Evolutionary conservation across 2,797 vertebrate species (phyloP).

Genomic region (Crenichthys baileyi): DNA sequence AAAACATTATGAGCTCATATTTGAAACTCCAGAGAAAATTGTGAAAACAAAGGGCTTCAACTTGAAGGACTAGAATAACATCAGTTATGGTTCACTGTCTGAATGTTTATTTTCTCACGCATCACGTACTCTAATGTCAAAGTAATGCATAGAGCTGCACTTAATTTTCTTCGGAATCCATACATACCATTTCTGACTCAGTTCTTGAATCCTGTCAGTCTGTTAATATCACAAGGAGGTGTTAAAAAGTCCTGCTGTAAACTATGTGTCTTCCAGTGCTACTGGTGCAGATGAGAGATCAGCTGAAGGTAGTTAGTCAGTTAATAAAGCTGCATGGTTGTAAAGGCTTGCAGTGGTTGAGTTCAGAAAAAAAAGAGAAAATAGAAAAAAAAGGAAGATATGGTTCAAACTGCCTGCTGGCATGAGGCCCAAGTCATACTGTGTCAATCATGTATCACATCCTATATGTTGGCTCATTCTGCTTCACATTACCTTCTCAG

Average conservation of each 20-base stretch:
- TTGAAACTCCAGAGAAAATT: background rate
- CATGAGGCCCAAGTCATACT: constrained; percentile 30
- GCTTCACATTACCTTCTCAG: constrained; percentile 47
- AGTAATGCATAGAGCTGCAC: background rate
- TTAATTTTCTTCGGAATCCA: background rate
- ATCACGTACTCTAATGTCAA: background rate
- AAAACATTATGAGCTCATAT: background rate
- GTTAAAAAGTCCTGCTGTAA: too few species aligned
- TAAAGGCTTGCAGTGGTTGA: background rate
- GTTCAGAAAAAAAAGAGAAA: constrained; percentile 13
- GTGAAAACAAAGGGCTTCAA: background rate
- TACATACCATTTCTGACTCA: background rate
- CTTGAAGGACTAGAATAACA: background rate
- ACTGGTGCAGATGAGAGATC: too few species aligned
- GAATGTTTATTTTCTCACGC: background rate
- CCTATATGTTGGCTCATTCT: constrained; percentile 48
- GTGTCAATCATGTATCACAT: constrained; percentile 31
- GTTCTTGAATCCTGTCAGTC: too few species aligned
- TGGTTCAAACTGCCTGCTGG: background rate
- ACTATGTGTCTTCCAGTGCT: too few species aligned
- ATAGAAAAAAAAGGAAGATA: background rate
- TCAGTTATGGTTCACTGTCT: background rate
- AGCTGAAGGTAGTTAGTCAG: too few species aligned
- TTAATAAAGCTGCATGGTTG: too few species aligned
- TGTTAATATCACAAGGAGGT: too few species aligned